Conservation (phyloP, 2,113 vertebrate species). For the Siniperca chuatsi region DNA sequence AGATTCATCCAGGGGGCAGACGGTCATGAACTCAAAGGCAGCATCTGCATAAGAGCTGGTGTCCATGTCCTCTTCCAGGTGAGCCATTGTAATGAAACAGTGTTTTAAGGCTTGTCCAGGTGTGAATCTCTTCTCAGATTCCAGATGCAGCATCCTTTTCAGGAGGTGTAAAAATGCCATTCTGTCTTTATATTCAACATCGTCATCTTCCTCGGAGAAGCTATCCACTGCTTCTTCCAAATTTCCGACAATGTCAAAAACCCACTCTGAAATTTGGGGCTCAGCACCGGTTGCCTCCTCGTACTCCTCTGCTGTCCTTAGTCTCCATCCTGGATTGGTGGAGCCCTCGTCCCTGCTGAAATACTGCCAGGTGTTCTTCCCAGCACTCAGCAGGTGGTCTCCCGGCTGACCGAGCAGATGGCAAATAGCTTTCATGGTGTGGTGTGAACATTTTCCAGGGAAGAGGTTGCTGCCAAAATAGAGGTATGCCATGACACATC, state of each 20-base stretch:
- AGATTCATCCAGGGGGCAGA: no score
- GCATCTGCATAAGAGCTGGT: no score
- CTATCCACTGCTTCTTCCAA: no score
- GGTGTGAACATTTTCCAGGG: neutral
- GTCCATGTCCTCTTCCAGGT: no score
- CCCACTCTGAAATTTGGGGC: neutral
- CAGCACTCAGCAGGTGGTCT: neutral
- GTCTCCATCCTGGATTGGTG: neutral
- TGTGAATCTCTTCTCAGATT: no score
- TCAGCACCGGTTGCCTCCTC: neutral
- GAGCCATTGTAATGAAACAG: no score
- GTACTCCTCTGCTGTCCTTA: neutral
- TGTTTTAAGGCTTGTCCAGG: no score
- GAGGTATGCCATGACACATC: neutral
- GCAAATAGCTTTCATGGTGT: neutral
- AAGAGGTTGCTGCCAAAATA: neutral
- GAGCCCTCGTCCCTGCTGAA: neutral
- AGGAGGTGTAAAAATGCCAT: no score
- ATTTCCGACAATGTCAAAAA: neutral
- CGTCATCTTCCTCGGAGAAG: no score
- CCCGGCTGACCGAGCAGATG: neutral
- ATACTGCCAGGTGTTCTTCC: neutral
- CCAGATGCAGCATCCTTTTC: no score
- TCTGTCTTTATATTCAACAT: no score
- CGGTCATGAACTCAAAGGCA: no score